A percentile compares a stretch with the other conserved stretches of the same genome.
Conservation (phyloP, 23 tunicate species). For the Ciona savignyi region DNA sequence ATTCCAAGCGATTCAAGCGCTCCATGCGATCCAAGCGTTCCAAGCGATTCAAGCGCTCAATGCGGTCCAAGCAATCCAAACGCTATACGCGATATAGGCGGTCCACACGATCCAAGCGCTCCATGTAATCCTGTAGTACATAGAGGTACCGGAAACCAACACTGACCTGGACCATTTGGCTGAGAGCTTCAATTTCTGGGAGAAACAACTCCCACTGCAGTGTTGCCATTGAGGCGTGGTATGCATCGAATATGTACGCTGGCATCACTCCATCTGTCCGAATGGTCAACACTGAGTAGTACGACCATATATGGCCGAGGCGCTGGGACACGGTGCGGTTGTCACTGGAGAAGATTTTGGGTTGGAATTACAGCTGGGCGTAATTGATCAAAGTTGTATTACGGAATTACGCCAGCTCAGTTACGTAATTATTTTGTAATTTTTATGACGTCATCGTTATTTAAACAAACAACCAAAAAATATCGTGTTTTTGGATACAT, state of each 20-base stretch:
- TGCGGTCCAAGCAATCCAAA: too few species aligned
- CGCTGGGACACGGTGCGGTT: background rate
- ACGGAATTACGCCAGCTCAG: too few species aligned
- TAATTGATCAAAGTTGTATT: background rate
- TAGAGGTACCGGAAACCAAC: too few species aligned
- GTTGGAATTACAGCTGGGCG: background rate
- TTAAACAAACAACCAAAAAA: too few species aligned
- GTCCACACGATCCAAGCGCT: too few species aligned
- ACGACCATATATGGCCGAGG: constrained; percentile 15
- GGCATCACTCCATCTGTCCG: constrained; percentile 12
- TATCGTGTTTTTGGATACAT: too few species aligned
- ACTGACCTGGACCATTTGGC: constrained; percentile 69
- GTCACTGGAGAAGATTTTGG: constrained; percentile 3
- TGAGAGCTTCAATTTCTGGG: constrained; percentile 39
- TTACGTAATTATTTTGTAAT: background rate
- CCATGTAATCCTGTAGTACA: too few species aligned
- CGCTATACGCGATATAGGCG: too few species aligned
- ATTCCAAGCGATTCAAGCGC: too few species aligned
- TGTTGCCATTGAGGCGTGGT: constrained; percentile 23
- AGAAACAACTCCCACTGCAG: constrained; percentile 57
- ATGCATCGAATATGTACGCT: constrained; percentile 24
- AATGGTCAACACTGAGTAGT: constrained; percentile 8
- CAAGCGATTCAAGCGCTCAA: too few species aligned
- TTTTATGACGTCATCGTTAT: background rate
- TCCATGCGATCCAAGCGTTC: too few species aligned